A percentile compares a stretch with the other conserved stretches of the same genome.
Conservation (phyloP, 2,888 invertebrate species). For the Odontothrips loti region DNA sequence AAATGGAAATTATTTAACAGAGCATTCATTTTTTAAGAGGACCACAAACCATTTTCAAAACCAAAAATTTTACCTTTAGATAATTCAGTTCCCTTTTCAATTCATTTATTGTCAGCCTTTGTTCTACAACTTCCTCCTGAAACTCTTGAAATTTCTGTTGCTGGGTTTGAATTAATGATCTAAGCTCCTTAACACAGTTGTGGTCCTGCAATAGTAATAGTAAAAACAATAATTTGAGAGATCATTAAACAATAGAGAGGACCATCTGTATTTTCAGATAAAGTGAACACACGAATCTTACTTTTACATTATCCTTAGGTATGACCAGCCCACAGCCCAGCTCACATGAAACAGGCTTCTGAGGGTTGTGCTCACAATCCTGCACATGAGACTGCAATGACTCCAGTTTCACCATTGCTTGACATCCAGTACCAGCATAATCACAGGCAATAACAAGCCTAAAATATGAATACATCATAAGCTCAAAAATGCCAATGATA, state of each 20-base stretch:
- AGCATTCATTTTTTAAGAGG: neutral
- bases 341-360: slow-evolving; percentile 87
- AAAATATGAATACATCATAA: slow-evolving; percentile 33
- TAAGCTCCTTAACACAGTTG: slow-evolving; percentile 86
- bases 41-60: neutral
- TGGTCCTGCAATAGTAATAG: slow-evolving; percentile 76
- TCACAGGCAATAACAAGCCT: slow-evolving; percentile 88
- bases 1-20: slow-evolving; percentile 24
- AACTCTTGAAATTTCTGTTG: slow-evolving; percentile 81
- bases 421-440: slow-evolving; percentile 84
- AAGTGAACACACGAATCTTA: slow-evolving; percentile 36
- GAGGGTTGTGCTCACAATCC: slow-evolving; percentile 93
- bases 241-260: slow-evolving; percentile 24
- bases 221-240: slow-evolving; percentile 32
- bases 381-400: slow-evolving; percentile 76
- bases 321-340: slow-evolving; percentile 90
- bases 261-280: neutral
- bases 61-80: slow-evolving; percentile 61
- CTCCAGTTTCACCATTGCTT: slow-evolving; percentile 79
- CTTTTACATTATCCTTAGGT: slow-evolving; percentile 88
- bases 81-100: slow-evolving; percentile 83
- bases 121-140: slow-evolving; percentile 80
- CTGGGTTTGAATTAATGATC: slow-evolving; percentile 77
- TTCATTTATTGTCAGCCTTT: slow-evolving; percentile 81
- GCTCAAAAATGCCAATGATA: neutral